Evolutionary conservation across 2,113 vertebrate species (phyloP), one percentile per base, ranked within the genome.

Genomic region (Verasper variegatus): DNA sequence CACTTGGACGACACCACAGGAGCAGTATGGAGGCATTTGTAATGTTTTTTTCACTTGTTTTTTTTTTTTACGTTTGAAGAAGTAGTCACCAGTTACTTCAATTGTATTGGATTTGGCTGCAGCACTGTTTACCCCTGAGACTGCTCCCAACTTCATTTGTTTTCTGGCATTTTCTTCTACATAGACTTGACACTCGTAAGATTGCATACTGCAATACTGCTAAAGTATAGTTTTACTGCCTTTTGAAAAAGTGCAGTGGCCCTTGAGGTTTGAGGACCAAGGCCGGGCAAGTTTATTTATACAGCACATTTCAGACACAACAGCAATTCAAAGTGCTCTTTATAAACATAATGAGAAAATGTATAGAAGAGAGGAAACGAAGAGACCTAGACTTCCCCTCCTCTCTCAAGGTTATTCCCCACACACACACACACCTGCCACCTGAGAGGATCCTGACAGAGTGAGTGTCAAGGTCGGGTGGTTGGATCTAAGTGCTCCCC

Each of bases 231-330:
- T 18, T 20, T 4, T 59, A 31, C 27, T 31, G 57, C 26, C 26
- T 20, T 18, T 15, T 59, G 35, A 4, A 58, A 58, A 2, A 20
- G 15, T 14, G 26, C 60, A 57, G 61, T 68, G 73, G 27, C 67
- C 65, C 61, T 49, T 59, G 78, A 35, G 75, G 62, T 86, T 81
- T 78, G 58, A 55, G 61, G 83, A 81, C 68, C 71, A 54, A 55
- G 68, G 74, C 86, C 11, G 0, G 40, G 40, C 12, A 42, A 3
- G 40, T 42, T 42, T 42, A 42, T 42, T 42, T 42, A 42, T 42
- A 13, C 0, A 3, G 40, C 40, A 42, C 40, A 42, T 42, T 13
- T 11, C 40, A 42, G 40, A 42, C 40, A 13, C 40, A 42, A 42
- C 12, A 42, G 40, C 12, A 42, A 13, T 42, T 42, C 12, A 37